Percentiles rank a stretch among this genome's conserved stretches.
Evolutionary conservation across 2,888 invertebrate genomes (phyloP).

Genomic region (Drosophila mercatorum): DNA sequence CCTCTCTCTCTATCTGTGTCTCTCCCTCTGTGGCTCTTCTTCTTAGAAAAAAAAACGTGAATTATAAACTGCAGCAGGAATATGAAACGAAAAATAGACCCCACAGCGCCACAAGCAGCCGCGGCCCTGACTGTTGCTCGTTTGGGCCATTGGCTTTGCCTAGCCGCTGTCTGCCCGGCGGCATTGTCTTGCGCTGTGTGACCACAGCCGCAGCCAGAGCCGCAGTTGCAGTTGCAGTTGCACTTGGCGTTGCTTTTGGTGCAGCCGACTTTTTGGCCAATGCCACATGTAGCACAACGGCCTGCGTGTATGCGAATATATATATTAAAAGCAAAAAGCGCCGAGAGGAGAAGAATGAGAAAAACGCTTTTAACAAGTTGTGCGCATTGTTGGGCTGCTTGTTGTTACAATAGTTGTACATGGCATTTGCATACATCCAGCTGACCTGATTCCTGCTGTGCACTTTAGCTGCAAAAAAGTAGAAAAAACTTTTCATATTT

Average conservation of each 20-base stretch:
- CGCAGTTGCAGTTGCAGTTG: constrained; percentile 40
- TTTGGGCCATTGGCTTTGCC: constrained; percentile 25
- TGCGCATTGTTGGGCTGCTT: constrained; percentile 54
- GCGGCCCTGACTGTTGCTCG: constrained; percentile 32
- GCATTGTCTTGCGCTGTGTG: constrained; percentile 61
- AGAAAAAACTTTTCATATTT: constrained; percentile 30
- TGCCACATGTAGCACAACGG: constrained; percentile 35
- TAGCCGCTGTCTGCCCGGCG: constrained; percentile 24
- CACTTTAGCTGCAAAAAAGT: neutral
- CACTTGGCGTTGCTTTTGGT: constrained; percentile 67
- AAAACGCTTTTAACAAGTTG: constrained; percentile 60
- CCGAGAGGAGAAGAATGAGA: neutral
- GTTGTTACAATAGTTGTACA: constrained; percentile 62
- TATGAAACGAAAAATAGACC: constrained; percentile 28
- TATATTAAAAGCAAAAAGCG: constrained; percentile 36
- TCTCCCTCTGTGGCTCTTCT: neutral
- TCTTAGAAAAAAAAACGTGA: constrained; percentile 14
- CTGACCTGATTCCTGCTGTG: constrained; percentile 64
- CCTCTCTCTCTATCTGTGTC: neutral
- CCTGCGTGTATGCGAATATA: constrained; percentile 35
- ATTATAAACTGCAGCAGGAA: constrained; percentile 45
- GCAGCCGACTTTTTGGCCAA: constrained; percentile 50
- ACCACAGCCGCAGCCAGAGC: neutral
- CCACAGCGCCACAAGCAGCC: constrained; percentile 6
- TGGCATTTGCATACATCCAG: constrained; percentile 70